These are phyloP conservation scores for Syritta pipiens DNA, from an alignment of 2,888 invertebrate genomes.

Conservation along the genomic window DNA sequence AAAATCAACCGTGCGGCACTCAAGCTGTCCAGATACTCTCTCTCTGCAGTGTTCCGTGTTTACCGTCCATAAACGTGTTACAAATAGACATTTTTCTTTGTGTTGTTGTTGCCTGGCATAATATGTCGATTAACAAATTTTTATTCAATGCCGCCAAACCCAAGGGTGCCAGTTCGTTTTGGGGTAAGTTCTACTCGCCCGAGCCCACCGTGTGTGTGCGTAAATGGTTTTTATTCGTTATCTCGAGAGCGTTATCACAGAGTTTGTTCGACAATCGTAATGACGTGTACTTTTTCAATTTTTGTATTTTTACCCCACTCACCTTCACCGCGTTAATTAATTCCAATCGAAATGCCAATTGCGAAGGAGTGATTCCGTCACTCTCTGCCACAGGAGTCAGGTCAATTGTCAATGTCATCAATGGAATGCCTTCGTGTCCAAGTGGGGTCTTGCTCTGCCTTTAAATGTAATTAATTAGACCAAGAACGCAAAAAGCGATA, in stretches of 20 bases:
- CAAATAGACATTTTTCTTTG: conserved; percentile 9
- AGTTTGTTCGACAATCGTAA: conserved; percentile 25
- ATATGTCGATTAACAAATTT: conserved; percentile 55
- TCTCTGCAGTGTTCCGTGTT: conserved; percentile 36
- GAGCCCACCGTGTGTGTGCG: no score
- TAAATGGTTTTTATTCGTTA: conserved; percentile 3
- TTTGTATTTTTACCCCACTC: neutral
- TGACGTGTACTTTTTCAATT: conserved; percentile 19
- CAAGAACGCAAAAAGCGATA: neutral
- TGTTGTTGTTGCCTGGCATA: conserved; percentile 11
- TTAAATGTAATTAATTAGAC: conserved; percentile 47
- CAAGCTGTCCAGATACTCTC: no score
- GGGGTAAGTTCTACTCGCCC: conserved; percentile 63
- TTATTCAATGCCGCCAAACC: conserved; percentile 37
- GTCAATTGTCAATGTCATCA: conserved; percentile 40
- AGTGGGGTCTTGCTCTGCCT: conserved; percentile 23
- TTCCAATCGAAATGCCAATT: conserved; percentile 15
- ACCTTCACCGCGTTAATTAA: conserved; percentile 30
- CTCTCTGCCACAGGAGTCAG: conserved; percentile 15
- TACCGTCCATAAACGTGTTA: conserved; percentile 52
- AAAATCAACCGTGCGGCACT: no score
- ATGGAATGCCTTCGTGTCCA: conserved; percentile 30
- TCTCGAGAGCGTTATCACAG: conserved; percentile 29
- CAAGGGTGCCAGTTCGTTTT: conserved; percentile 37
- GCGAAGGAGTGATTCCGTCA: conserved; percentile 6